Conservation (phyloP, 2,113 vertebrate species). For the Osmerus mordax region DNA sequence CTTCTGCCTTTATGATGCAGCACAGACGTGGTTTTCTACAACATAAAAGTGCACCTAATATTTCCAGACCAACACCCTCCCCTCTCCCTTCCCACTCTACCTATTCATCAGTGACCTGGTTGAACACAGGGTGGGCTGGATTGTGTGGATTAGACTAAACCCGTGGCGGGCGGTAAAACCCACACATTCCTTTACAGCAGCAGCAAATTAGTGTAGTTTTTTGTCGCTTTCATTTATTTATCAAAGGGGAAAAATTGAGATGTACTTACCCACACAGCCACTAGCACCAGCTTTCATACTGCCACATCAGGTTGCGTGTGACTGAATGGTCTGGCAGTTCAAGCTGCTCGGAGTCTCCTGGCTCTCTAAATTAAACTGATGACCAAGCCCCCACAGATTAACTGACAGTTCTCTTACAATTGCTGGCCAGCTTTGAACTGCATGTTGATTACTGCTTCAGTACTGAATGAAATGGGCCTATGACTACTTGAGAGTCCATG, state of each 20-base stretch:
- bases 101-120: conserved; percentile 13
- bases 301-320: conserved; percentile 5
- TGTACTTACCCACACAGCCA: not conserved
- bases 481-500: conserved; percentile 36
- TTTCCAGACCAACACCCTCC: not conserved
- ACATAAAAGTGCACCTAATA: not conserved
- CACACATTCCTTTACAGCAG: not conserved
- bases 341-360: conserved; percentile 6
- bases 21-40: too few relatives aligned
- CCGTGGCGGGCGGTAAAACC: conserved; percentile 12
- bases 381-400: conserved; percentile 13
- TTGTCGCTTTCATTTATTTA: conserved; percentile 3
- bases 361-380: not conserved
- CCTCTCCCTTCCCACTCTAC: not conserved
- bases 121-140: not conserved
- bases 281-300: not conserved
- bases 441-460: conserved; percentile 46
- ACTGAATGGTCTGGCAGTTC: conserved; percentile 13
- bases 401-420: conserved; percentile 16
- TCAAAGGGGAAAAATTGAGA: not conserved
- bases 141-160: conserved; percentile 15
- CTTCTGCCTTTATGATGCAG: too few relatives aligned
- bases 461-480: conserved; percentile 31
- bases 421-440: conserved; percentile 31
- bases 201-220: not conserved